These are phyloP conservation scores for Nesogale talazaci DNA, from an alignment of 2,113 vertebrate genomes.

Conservation along the genomic window DNA sequence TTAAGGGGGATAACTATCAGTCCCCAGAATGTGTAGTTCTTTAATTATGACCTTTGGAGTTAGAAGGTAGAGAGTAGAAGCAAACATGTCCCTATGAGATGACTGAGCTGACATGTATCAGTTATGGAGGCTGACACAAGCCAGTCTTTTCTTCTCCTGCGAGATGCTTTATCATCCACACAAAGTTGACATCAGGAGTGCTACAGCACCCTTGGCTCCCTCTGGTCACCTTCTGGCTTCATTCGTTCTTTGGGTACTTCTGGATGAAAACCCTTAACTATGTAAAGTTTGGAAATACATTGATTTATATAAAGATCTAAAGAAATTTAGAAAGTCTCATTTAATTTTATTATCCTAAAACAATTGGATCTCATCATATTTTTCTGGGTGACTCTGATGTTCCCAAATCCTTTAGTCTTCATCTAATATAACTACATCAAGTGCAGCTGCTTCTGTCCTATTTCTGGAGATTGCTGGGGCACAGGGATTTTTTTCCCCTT, in stretches of 20 bases:
- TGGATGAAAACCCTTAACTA: constrained; percentile 11
- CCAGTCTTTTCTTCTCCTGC: neutral
- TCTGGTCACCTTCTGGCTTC: neutral
- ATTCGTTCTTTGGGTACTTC: neutral
- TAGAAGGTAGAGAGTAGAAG: neutral
- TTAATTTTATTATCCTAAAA: neutral
- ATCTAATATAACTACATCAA: neutral
- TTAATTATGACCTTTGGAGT: too few species aligned
- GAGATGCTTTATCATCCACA: neutral
- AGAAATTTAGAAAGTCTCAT: neutral
- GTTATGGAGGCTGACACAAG: neutral
- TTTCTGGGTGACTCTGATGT: neutral
- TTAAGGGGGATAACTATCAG: too few species aligned
- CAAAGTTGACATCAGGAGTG: rapidly evolving
- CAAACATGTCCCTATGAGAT: neutral
- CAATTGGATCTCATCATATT: neutral
- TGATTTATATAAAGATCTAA: neutral
- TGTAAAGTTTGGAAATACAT: neutral
- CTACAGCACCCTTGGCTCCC: neutral
- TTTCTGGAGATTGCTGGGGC: neutral
- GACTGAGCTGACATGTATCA: neutral
- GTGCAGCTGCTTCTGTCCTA: neutral
- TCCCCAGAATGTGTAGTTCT: too few species aligned
- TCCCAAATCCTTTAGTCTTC: neutral
- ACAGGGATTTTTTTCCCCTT: neutral